Evolutionary conservation across 2,888 invertebrate genomes (phyloP), one percentile per base, ranked within the genome.

Genomic region (Sialis lutaria): DNA sequence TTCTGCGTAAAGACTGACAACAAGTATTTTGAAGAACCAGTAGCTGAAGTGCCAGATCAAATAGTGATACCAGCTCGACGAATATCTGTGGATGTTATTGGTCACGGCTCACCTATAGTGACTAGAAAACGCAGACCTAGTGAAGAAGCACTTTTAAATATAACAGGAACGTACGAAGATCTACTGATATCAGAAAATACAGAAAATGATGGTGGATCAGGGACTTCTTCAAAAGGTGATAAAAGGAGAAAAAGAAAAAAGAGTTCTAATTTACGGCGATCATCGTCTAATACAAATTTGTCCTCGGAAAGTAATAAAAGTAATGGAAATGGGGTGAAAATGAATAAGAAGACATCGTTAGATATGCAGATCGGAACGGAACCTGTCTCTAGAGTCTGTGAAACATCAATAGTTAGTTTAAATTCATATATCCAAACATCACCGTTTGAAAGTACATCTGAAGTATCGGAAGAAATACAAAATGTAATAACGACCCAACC

Each of bases 41-140:
- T 65, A 82, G 44, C 82, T 82, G 0, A 82, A 82, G 56, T 82
- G 82, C 52, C 67, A 9, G 22, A 22, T 7, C 22, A 40, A 45
- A 44, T 47, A 52, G 53, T 53, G 48, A 50, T 56, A 48, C 55
- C 60, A 52, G 72, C 60, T 52, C 72, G 79, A 52, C 68, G 79
- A 45, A 77, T 76, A 59, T 79, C 78, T 4, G 75, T 79, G 6
- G 82, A 82, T 59, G 77, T 77, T 44, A 72, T 77, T 48, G 69
- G 68, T 1, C 71, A 70, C 50, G 68, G 67, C 33, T 65, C 67
- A 0, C 70, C 73, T 1, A 70, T 70, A 8, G 70, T 72, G 33
- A 72, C 73, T 53, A 72, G 72, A 50, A 73, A 79, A 32, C 60
- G 74, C 13, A 67, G 88, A 44, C 85, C 86, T 0, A 87, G 86